A percentile compares a stretch with the other conserved stretches of the same genome.
These are phyloP conservation scores for Drosophila micromelanica DNA, from an alignment of 1,140 invertebrate species.

Conservation along the genomic window DNA sequence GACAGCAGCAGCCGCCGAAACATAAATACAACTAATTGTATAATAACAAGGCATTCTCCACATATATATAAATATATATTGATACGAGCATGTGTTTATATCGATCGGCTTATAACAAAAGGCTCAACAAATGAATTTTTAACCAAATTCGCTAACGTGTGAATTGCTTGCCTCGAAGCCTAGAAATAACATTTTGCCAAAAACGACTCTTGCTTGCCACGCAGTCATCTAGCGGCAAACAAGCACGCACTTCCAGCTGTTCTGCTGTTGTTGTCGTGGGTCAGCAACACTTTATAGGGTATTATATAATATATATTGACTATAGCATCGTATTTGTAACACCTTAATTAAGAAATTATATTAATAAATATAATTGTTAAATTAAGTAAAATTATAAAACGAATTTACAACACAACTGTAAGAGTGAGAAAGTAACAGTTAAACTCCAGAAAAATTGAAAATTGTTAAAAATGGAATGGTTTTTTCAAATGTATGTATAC, in stretches of 20 bases:
- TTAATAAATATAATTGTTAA: not conserved
- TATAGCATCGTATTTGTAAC: not conserved
- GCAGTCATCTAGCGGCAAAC: constrained; percentile 1
- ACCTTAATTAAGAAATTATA: not conserved
- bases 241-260: constrained; percentile 1
- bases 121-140: constrained; percentile 37
- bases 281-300: constrained; percentile 1
- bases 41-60: constrained; percentile 64
- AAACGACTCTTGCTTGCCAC: not conserved
- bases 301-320: too few relatives aligned
- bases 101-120: constrained; percentile 35
- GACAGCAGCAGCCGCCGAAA: constrained; percentile 55
- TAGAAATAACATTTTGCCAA: not conserved
- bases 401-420: too few relatives aligned
- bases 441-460: too few relatives aligned
- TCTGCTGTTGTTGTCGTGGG: not conserved
- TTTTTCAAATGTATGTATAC: too few relatives aligned
- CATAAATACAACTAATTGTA: constrained; percentile 80
- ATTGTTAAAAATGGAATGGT: too few relatives aligned
- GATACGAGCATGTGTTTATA: constrained; percentile 19
- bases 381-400: too few relatives aligned
- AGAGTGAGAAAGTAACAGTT: too few relatives aligned
- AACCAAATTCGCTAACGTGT: constrained; percentile 29
- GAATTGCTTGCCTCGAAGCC: constrained; percentile 29
- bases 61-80: constrained; percentile 2